These are phyloP conservation scores for Atrina japonica DNA, from an alignment of 2,888 invertebrate genomes.

Conservation along the genomic window DNA sequence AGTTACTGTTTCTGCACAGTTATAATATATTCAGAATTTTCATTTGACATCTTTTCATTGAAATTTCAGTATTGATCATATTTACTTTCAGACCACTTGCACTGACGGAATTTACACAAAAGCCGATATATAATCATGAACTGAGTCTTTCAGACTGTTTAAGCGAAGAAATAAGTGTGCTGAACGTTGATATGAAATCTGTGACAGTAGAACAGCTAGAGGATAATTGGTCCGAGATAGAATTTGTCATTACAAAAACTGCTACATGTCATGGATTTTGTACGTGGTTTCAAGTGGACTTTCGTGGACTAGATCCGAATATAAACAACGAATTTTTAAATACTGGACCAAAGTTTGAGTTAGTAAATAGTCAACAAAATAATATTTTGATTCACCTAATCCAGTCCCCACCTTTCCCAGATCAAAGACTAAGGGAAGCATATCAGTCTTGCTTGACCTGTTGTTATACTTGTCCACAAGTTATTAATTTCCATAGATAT, in stretches of 20 bases:
- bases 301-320: slow-evolving; percentile 47
- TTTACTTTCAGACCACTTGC: slow-evolving; percentile 1
- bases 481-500: too few species aligned
- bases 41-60: too few species aligned
- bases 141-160: slow-evolving; percentile 53
- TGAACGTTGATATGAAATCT: slow-evolving; percentile 53
- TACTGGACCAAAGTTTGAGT: slow-evolving; percentile 64
- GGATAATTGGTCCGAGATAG: slow-evolving; percentile 50
- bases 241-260: slow-evolving; percentile 49
- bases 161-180: slow-evolving; percentile 41
- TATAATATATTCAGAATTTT: too few species aligned
- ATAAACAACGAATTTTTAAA: slow-evolving; percentile 47
- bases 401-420: too few species aligned
- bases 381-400: too few species aligned
- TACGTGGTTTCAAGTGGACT: slow-evolving; percentile 64
- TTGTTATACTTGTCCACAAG: too few species aligned
- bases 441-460: too few species aligned
- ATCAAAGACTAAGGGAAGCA: too few species aligned
- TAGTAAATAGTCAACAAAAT: slow-evolving; percentile 47
- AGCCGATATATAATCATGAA: slow-evolving; percentile 56
- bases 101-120: background rate
- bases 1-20: too few species aligned
- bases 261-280: slow-evolving; percentile 63
- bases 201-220: slow-evolving; percentile 56
- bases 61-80: too few species aligned